Evolutionary conservation across 2,888 invertebrate species (phyloP).

Genomic region (Heliconius sara): DNA sequence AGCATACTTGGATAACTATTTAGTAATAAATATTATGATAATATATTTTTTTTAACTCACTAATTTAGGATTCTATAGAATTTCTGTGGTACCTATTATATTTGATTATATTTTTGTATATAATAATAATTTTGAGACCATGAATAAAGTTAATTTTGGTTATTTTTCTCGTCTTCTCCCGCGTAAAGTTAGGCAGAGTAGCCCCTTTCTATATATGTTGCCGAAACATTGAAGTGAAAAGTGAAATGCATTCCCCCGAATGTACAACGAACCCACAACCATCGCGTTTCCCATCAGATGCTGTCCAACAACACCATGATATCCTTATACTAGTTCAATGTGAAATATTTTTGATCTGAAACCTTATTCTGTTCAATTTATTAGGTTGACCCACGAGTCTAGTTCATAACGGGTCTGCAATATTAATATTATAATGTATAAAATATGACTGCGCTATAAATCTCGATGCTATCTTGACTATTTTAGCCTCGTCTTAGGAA

Average conservation of each 20-base stretch:
- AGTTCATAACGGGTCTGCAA: conserved; percentile 33
- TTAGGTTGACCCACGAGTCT: conserved; percentile 30
- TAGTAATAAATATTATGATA: conserved; percentile 67
- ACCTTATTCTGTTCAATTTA: conserved; percentile 33
- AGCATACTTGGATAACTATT: conserved; percentile 55
- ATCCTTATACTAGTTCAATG: neutral
- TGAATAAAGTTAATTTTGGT: too few species aligned
- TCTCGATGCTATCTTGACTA: conserved; percentile 65
- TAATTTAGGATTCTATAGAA: neutral
- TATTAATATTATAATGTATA: conserved; percentile 59
- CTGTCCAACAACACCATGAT: too few species aligned
- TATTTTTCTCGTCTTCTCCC: too few species aligned
- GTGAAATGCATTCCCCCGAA: too few species aligned
- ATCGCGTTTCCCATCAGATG: too few species aligned
- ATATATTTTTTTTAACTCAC: neutral
- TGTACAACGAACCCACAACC: too few species aligned
- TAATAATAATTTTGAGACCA: too few species aligned
- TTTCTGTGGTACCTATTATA: too few species aligned
- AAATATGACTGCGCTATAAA: conserved; percentile 73
- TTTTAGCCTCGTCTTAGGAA: conserved; percentile 32
- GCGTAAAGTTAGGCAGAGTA: too few species aligned
- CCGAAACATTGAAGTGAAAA: too few species aligned
- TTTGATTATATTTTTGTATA: too few species aligned
- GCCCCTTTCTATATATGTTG: too few species aligned
- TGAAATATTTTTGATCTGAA: conserved; percentile 11